Base-by-base conservation (phyloP, 2,888 invertebrate species). In the Criorhina ranunculi region DNA sequence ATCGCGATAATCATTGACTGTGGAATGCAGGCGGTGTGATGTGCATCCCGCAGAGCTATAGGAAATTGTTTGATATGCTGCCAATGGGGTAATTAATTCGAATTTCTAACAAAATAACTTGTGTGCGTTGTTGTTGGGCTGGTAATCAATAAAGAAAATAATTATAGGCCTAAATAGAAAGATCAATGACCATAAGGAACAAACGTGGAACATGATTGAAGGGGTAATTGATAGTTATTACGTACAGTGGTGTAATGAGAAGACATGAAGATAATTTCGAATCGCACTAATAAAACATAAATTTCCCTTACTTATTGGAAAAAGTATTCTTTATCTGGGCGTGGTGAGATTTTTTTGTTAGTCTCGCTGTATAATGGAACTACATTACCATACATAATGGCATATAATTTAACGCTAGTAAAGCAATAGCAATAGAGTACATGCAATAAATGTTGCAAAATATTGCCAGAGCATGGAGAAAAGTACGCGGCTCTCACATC, bases 1-100 rank as follows among this genome's bases (percentile, higher is more conserved):
- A 46, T 42, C 33, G 29, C 31, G 15, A 15, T 19, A 12, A 66
- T 66, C 51, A 42, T 40, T 31, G 60, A 51, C 19, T 11, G 11
- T 11, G 55, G 55, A 67, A 55, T 51, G 37, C 42, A 15, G 11
- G 35, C 29, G 19, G 31, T 19, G 11, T 57, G 33, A 1, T 57
- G 19, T 57, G 35, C 15, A 37, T 24, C 24, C 24, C 24, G 19
- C 11, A 49, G 49, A 12, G 49, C 33, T 15, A 12, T 5, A 42
- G 17, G 5, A 12, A 19, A 42, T 42, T 55, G 7, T 44, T 69
- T 46, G 24, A 69, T 35, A 44, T 15, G 17, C n/a, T 55, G 42
- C 69, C 55, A 69, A 69, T 17, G 57, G 24, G 44, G 33, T 46
- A 46, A 69, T 67, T 67, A 64, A 44, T 64, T 49, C 37, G 15